Base-by-base conservation (phyloP, 2,113 vertebrate species). In the Petrocephalus zakoni region DNA sequence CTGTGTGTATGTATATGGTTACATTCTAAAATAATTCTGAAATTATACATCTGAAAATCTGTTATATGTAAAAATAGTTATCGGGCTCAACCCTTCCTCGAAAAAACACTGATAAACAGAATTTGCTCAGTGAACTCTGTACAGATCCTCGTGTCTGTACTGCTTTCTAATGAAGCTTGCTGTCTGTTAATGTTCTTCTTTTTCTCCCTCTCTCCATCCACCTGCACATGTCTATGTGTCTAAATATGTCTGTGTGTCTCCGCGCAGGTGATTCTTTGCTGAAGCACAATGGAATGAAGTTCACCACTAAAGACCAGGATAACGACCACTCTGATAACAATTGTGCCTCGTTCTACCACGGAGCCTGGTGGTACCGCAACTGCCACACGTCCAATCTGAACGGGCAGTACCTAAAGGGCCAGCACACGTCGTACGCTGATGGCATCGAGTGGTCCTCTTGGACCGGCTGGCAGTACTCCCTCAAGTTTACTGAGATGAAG, bases 361-460 rank as follows among this genome's bases (percentile, higher is more conserved):
- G 98, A 0, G 98, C 98, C 89, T 99, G 98, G 98, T 99, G 98
- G 98, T 99, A 99, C 93, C 97, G 97, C 90, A 99, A 98, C 94
- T 99, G 98, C 94, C 98, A 99, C 96, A 99, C 97, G 1, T 98
- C 97, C 94, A 99, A 99, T 96, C 97, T 99, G 87, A 99, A 99
- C 0, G 98, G 98, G 72, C 97, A 99, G 93, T 99, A 99, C 95
- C 95, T 99, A 90, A 96, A 93, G 19, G 98, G 98, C 8, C 96
- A 98, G 89, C 98, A 99, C 93, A 96, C 97, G 88, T 99, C 98
- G 91, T 99, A 99, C 0, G 98, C 98, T 0, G 98, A 99, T 0
- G 98, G 98, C 87, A 95, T 99, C 8, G 98, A 99, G 95, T 99
- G 98, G 98, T 99, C 98, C 78, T 97, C 98, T 88, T 99, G 98